phyloP scores from a whole-genome alignment of 2,113 vertebrate genomes.

The Peromyscus polionotus region DNA sequence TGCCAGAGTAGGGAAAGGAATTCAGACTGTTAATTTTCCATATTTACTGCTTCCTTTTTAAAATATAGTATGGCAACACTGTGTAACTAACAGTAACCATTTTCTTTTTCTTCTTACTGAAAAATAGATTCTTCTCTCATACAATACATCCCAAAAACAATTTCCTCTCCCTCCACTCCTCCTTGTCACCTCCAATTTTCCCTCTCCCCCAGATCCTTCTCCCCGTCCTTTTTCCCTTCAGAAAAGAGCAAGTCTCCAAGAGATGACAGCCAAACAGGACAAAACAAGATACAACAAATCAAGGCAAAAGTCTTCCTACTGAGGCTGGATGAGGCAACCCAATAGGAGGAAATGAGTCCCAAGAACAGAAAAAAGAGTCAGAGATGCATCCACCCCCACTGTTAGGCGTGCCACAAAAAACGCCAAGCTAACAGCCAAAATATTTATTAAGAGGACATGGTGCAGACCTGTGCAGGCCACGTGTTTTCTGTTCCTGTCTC shows the following conservation, averaged over 20 bases:
- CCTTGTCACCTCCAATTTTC: no score
- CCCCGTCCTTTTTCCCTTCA: not conserved
- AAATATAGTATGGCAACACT: not conserved
- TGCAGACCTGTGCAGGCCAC: no score
- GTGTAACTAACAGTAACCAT: not conserved
- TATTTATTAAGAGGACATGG: not conserved
- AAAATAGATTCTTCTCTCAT: not conserved
- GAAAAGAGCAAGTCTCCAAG: not conserved
- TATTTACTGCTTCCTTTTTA: not conserved
- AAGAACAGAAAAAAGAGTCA: not conserved
- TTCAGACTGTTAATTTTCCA: no score
- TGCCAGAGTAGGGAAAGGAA: not conserved
- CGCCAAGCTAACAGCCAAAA: not conserved
- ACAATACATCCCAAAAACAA: not conserved
- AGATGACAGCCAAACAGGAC: not conserved
- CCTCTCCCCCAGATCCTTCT: no score
- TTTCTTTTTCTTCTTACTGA: not conserved
- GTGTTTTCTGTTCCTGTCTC: not conserved
- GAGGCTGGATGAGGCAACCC: not conserved
- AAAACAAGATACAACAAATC: not conserved
- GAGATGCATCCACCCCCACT: not conserved
- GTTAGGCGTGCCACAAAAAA: no score
- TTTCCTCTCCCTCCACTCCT: not conserved
- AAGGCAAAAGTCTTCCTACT: not conserved
- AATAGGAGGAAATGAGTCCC: not conserved